Percentiles rank a stretch among this genome's conserved stretches.
Evolutionary conservation across 2,888 invertebrate species (phyloP).

Genomic region (Lochmaea capreae): DNA sequence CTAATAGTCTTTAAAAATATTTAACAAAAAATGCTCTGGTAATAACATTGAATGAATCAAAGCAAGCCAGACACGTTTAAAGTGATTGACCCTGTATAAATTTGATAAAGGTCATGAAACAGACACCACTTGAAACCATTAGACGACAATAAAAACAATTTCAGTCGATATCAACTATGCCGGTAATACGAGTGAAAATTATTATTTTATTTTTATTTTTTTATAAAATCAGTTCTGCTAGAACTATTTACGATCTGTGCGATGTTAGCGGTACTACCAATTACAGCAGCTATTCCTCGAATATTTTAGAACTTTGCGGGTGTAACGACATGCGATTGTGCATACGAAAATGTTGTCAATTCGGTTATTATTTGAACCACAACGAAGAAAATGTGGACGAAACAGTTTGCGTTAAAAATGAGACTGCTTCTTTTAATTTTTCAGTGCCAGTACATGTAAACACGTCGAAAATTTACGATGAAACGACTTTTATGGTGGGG

Average conservation of each 20-base stretch:
- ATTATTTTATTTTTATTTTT: background rate
- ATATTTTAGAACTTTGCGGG: slow-evolving; percentile 37
- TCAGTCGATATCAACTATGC: slow-evolving; percentile 21
- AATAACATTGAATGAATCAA: background rate
- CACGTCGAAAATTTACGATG: slow-evolving; percentile 14
- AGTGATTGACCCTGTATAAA: background rate
- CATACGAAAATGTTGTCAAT: slow-evolving; percentile 50
- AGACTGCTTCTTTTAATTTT: slow-evolving; percentile 27
- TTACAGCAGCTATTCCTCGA: slow-evolving; percentile 36
- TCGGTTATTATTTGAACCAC: slow-evolving; percentile 41
- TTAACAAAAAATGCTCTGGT: too few species aligned
- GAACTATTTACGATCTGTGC: slow-evolving; percentile 19
- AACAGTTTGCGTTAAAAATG: slow-evolving; percentile 21
- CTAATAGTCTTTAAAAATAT: too few species aligned
- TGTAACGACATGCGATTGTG: slow-evolving; percentile 40
- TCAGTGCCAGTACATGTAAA: slow-evolving; percentile 35
- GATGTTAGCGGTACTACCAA: slow-evolving; percentile 14
- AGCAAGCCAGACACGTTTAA: background rate
- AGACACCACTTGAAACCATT: slow-evolving; percentile 13
- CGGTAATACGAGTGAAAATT: background rate
- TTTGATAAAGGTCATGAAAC: slow-evolving; percentile 32
- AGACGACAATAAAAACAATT: slow-evolving; percentile 18
- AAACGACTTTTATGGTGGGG: slow-evolving; percentile 34
- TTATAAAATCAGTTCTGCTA: background rate
- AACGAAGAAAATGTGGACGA: slow-evolving; percentile 22